Base-by-base conservation (phyloP, 1,140 invertebrate species). In the Drosophila chauvacae region DNA sequence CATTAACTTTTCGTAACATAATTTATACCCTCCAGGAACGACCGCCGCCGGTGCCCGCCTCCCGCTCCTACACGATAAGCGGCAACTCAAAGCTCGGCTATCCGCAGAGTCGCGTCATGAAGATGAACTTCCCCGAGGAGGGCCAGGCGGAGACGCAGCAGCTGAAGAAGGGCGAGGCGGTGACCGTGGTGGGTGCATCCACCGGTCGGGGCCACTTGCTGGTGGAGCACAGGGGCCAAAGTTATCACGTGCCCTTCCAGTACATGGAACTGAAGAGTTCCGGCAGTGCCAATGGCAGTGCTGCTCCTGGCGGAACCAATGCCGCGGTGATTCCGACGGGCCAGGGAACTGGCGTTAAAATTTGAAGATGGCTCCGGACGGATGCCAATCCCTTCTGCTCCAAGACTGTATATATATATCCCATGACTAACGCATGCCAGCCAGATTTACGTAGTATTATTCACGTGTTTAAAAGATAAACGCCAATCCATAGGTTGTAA, bases 81-180 rank as follows among this genome's bases (percentile, higher is more conserved):
- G 97, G 97, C 64, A 98, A 98, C 93, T 96, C 97, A n/a, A 98
- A 98, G 93, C 93, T 98, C 62, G 96, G 96, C 70, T 98, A 98
- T 93, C 98, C 98, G 37, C 98, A 98, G 93, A 97, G 96, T 59
- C 95, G 98, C 88, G 94, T 97, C 28, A 97, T 98, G 96, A 97
- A 97, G 93, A 96, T 96, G 94, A 96, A 96, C 72, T 98, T 96
- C 93, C 96, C 96, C 7, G 95, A 95, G 90, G 93, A 93, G 91
- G 93, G 94, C n/a, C 58, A 80, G 33, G 7, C 71, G 42, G 74
- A 86, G 30, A 28, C 59, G 10, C 84, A 86, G 59, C 92, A 92
- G 62, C 44, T 97, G 45, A 93, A 95, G 55, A 97, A 97, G 93
- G 97, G 97, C 35, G 97, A 97, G 85, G 95, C 95, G 7, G 97